Conservation (phyloP, 1,140 invertebrate species). For the Melipona quadrifasciata region DNA sequence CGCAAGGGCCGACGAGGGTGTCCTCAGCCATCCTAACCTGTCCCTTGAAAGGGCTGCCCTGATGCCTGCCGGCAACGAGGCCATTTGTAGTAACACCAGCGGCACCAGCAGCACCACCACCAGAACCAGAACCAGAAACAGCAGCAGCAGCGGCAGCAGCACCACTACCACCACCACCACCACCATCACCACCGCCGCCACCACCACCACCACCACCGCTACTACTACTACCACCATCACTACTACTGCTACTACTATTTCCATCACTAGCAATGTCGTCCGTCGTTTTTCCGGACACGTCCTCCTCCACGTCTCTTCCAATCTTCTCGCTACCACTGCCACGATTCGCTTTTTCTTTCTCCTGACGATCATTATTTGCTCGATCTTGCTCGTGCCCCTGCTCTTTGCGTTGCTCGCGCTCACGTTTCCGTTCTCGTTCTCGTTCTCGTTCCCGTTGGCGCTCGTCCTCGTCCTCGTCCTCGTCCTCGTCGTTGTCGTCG, state of each 20-base stretch:
- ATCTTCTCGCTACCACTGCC: neutral
- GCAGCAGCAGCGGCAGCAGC: slow-evolving; percentile 36
- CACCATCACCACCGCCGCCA: slow-evolving; percentile 32
- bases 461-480: neutral
- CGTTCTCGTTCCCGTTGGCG: neutral
- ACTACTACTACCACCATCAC: neutral
- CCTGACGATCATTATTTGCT: neutral
- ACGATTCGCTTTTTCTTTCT: slow-evolving; percentile 33
- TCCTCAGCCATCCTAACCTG: slow-evolving; percentile 74
- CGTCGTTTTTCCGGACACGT: slow-evolving; percentile 32
- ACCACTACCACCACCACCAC: slow-evolving; percentile 33
- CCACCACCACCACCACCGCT: too few relatives aligned
- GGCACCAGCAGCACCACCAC: slow-evolving; percentile 42
- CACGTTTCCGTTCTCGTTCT: neutral
- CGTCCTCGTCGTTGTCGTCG: neutral
- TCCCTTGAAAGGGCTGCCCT: slow-evolving; percentile 72
- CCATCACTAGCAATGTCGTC: slow-evolving; percentile 30
- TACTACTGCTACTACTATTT: neutral
- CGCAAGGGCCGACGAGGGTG: slow-evolving; percentile 80
- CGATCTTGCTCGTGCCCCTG: neutral
- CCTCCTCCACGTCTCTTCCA: slow-evolving; percentile 5
- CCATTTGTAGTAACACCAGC: slow-evolving; percentile 44
- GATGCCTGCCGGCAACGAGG: slow-evolving; percentile 60
- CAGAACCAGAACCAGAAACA: slow-evolving; percentile 40
- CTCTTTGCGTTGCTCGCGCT: neutral